Evolutionary conservation across 37 sponge, comb jelly and placozoan genomes (phyloP).

Genomic region (Aplysina aerophoba): DNA sequence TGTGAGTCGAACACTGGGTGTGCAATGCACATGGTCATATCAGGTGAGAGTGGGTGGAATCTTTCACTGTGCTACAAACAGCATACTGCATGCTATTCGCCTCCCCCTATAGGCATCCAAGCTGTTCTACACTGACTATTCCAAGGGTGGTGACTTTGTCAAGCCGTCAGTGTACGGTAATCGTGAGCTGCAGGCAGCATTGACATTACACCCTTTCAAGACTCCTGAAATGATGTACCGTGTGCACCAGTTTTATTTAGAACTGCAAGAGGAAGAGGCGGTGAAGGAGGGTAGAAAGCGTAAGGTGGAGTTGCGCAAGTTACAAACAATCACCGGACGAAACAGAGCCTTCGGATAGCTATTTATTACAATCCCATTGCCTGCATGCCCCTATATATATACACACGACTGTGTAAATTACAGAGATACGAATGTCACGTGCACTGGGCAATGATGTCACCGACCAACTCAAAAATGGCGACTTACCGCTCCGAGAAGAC

Average conservation of each 20-base stretch:
- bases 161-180: neutral
- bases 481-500: no score
- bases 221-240: neutral
- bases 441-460: no score
- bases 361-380: neutral
- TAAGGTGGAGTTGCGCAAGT: slow-evolving; percentile 1
- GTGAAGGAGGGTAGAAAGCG: neutral
- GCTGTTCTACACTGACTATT: slow-evolving; percentile 60
- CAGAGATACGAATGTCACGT: no score
- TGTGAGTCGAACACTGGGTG: slow-evolving; percentile 56
- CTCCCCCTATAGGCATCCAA: slow-evolving; percentile 20
- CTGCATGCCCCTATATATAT: neutral
- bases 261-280: neutral
- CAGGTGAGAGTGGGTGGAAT: slow-evolving; percentile 71
- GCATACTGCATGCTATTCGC: no score
- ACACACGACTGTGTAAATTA: no score
- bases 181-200: neutral
- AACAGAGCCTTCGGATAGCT: neutral
- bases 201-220: slow-evolving; percentile 9
- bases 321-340: slow-evolving; percentile 5
- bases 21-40: slow-evolving; percentile 76
- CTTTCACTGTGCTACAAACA: no score
- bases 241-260: slow-evolving; percentile 17
- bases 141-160: slow-evolving; percentile 52
- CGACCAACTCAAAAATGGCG: no score